These are phyloP conservation scores for Drosophila punjabiensis DNA, from an alignment of 1,140 invertebrate species.

Conservation along the genomic window DNA sequence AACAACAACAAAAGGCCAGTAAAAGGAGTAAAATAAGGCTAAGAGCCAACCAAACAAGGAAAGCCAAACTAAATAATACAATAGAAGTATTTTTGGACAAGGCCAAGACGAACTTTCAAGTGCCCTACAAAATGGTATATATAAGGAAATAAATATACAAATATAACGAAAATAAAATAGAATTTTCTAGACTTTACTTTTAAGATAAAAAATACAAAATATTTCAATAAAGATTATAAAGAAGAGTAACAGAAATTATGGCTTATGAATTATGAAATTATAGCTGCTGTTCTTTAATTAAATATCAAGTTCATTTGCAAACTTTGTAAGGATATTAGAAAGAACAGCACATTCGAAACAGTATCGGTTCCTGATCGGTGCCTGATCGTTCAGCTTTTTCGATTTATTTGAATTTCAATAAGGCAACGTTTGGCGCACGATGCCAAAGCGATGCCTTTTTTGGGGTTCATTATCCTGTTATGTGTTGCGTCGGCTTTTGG, in stretches of 20 bases:
- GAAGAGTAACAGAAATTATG: no score
- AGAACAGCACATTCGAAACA: constrained; percentile 33
- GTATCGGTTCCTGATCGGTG: neutral
- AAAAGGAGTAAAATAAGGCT: constrained; percentile 16
- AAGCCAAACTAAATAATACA: constrained; percentile 32
- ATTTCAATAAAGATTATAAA: no score
- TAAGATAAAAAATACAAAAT: no score
- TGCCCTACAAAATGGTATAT: neutral
- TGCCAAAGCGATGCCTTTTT: constrained; percentile 8
- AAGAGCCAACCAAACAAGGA: constrained; percentile 26
- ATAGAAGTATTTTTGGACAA: neutral
- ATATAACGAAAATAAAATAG: no score
- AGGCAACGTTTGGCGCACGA: constrained; percentile 30
- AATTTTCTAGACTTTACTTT: no score
- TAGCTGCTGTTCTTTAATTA: neutral
- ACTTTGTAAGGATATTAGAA: neutral
- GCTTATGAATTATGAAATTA: no score
- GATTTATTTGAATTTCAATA: constrained; percentile 84
- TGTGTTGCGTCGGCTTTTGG: constrained; percentile 57
- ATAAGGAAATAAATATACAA: no score
- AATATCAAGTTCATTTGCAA: neutral
- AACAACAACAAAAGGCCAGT: constrained; percentile 34
- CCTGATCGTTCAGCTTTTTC: constrained; percentile 25
- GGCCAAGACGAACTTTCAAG: neutral
- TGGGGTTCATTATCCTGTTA: constrained; percentile 79